phyloP scores from a whole-genome alignment of 2,797 vertebrate genomes.

The Botia kubotai region DNA sequence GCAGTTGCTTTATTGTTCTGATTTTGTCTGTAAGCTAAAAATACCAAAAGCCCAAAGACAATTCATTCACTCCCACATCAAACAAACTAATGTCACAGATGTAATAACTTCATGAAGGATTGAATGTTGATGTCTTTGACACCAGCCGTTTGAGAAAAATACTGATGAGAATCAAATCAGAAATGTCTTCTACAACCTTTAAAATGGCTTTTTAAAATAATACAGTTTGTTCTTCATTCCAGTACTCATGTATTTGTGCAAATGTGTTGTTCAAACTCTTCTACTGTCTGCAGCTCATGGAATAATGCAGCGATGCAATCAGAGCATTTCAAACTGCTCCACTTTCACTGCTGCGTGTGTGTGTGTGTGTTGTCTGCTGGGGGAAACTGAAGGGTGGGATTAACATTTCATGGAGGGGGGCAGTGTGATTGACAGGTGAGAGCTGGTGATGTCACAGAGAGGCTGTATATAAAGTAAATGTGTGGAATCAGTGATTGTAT shows the following conservation, averaged over 20 bases:
- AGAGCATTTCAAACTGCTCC: background rate
- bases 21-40: background rate
- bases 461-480: slow-evolving; percentile 73
- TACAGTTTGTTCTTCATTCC: background rate
- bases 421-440: slow-evolving; percentile 59
- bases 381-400: slow-evolving; percentile 55
- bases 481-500: slow-evolving; percentile 47
- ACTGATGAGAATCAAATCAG: background rate
- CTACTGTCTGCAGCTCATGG: background rate
- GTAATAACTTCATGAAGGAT: background rate
- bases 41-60: background rate
- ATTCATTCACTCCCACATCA: background rate
- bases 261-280: background rate
- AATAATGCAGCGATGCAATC: background rate
- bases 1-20: background rate
- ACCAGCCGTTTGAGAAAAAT: background rate
- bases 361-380: slow-evolving; percentile 1
- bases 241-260: background rate
- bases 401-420: slow-evolving; percentile 54
- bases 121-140: background rate
- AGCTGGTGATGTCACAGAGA: slow-evolving; percentile 52
- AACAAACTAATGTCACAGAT: background rate
- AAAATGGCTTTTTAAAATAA: background rate
- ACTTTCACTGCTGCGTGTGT: background rate
- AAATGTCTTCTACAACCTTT: background rate